phyloP scores from a whole-genome alignment of 2,113 vertebrate genomes.

The Gymnogyps californianus region DNA sequence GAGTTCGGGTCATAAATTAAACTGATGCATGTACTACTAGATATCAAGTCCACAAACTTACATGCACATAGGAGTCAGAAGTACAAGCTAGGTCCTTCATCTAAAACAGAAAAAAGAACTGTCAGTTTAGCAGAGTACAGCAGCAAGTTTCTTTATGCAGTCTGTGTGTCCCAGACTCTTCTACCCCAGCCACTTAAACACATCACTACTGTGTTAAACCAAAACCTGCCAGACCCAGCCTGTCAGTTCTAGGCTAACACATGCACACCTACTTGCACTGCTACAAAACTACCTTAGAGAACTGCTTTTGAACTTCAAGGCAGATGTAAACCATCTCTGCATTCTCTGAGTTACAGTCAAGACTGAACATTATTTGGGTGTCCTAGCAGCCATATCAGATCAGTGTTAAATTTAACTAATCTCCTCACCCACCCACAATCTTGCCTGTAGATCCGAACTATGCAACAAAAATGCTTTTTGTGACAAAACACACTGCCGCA shows the following conservation, averaged over 20 bases:
- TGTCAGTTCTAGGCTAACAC: not conserved
- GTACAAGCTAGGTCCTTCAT: conserved; percentile 37
- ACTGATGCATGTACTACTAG: not conserved
- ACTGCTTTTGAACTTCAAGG: not conserved
- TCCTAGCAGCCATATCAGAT: not conserved
- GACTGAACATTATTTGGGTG: not conserved
- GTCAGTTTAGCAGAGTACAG: not conserved
- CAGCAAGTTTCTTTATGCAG: not conserved
- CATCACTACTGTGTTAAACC: not conserved
- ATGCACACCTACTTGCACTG: not conserved
- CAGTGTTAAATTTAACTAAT: not conserved
- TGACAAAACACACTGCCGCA: not conserved
- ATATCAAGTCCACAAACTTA: not conserved
- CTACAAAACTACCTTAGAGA: not conserved
- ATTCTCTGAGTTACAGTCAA: not conserved
- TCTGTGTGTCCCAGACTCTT: not conserved
- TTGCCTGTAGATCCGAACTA: not conserved
- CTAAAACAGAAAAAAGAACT: not conserved
- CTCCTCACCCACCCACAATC: not conserved
- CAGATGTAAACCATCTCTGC: not conserved
- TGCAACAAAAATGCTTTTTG: not conserved
- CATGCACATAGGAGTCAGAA: conserved; percentile 16
- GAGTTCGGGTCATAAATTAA: not conserved
- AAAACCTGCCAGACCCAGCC: not conserved
- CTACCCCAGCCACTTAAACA: not conserved